Evolutionary conservation across 2,888 invertebrate genomes (phyloP), one percentile per base, ranked within the genome.

Genomic region (Baronia brevicornis): DNA sequence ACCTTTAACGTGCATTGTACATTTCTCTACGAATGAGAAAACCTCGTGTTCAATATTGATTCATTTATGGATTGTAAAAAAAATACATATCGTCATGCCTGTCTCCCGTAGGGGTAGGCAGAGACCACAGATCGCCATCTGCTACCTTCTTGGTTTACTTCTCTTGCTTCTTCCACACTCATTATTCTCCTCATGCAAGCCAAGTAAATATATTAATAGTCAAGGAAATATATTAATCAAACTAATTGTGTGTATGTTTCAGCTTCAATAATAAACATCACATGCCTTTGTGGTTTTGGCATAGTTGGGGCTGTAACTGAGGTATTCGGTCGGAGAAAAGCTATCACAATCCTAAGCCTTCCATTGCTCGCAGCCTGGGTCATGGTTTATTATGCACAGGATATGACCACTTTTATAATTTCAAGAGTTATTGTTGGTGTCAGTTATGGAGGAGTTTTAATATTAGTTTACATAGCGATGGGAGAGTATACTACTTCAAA

Each of bases 261-360:
- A 48, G 46, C 44, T 9, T 43, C 48, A 5, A 33, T 33, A 5
- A 40, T 43, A 4, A 43, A 48, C 17, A 24, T 41, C 3, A 35
- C 44, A 1, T 46, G 44, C 24, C 15, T 42, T 3, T 27, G 29
- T 17, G 42, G 42, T 2, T 35, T 29, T 4, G 4, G 14, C 3
- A 3, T 38, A 6, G 27, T 19, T 2, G 38, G 28, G 18, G n/a
- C 26, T 2, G 18, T 33, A 5, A 28, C 29, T 5, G 29, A 33
- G 26, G 33, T 23, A 27, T 4, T 38, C 8, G 38, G 38, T 3
- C 14, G 38, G 9, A 9, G 33, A 8, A 13, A 13, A 3, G 29
- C 38, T 4, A 30, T 38, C 9, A 18, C 26, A 3, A 3, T 18
- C 5, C 28, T 34, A 2, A 33, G 26, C n/a, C 1, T 31, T 2